These are phyloP conservation scores for Sebastes itinus DNA, from an alignment of 2,797 vertebrate species.

Conservation along the genomic window DNA sequence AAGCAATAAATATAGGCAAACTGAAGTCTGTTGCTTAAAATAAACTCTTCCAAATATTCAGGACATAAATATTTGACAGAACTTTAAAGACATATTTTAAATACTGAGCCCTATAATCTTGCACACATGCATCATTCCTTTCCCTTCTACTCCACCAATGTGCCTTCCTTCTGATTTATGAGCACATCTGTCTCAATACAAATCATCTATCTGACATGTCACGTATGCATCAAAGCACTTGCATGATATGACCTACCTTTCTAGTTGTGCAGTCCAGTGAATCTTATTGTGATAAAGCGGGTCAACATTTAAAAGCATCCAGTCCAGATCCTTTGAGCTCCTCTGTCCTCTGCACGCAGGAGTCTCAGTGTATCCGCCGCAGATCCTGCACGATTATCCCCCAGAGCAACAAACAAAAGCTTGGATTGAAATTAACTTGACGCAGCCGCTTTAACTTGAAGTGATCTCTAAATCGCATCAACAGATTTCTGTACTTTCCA, in stretches of 20 bases:
- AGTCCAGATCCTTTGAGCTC: constrained; percentile 60
- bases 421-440: constrained; percentile 69
- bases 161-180: constrained; percentile 6
- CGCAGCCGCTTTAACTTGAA: constrained; percentile 55
- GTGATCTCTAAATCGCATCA: constrained; percentile 53
- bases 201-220: not conserved
- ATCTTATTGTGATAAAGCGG: constrained; percentile 36
- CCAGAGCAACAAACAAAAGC: constrained; percentile 72
- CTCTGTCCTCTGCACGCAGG: constrained; percentile 51
- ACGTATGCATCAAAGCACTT: not conserved
- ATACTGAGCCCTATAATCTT: not conserved
- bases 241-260: constrained; percentile 61
- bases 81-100: constrained; percentile 15
- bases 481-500: constrained; percentile 45
- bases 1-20: not conserved
- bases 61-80: not conserved
- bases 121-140: constrained; percentile 5
- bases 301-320: constrained; percentile 72
- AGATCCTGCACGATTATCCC: constrained; percentile 72
- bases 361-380: constrained; percentile 54
- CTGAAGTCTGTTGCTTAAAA: not conserved
- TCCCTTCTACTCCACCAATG: not conserved
- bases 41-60: not conserved
- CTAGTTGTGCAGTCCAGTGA: constrained; percentile 38
- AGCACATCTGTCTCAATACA: constrained; percentile 2